Conservation (phyloP, 2,113 vertebrate genomes). For the Stigmatopora nigra region DNA sequence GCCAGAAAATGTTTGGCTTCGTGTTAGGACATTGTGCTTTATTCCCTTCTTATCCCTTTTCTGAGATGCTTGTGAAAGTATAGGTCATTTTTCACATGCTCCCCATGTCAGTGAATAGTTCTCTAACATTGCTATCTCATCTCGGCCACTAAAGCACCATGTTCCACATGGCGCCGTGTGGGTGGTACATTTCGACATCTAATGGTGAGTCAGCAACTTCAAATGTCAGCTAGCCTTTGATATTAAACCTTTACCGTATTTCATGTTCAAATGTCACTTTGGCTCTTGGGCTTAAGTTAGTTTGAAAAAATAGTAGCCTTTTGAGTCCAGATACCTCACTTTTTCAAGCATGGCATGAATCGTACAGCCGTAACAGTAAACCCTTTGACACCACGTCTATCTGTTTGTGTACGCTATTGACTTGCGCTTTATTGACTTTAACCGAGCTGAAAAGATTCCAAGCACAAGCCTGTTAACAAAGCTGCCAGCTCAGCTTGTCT, state of each 20-base stretch:
- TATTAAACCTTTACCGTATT: conserved; percentile 50
- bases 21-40: conserved; percentile 21
- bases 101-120: conserved; percentile 48
- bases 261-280: conserved; percentile 62
- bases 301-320: conserved; percentile 37
- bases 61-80: conserved; percentile 47
- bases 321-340: conserved; percentile 41
- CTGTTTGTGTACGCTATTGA: conserved; percentile 59
- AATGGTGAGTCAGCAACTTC: conserved; percentile 58
- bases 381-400: conserved; percentile 43
- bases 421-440: conserved; percentile 60
- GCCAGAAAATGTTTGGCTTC: conserved; percentile 4
- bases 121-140: conserved; percentile 49
- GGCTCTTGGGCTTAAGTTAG: conserved; percentile 34
- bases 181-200: conserved; percentile 58
- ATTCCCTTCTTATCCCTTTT: conserved; percentile 21
- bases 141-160: conserved; percentile 48
- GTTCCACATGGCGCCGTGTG: conserved; percentile 49
- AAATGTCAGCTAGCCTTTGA: conserved; percentile 62
- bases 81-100: conserved; percentile 57
- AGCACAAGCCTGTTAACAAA: conserved; percentile 54
- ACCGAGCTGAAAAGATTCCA: conserved; percentile 53
- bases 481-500: conserved; percentile 65
- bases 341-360: conserved; percentile 35
- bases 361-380: conserved; percentile 29